Conservation (phyloP, 2,888 invertebrate species). For the Nowickia ferox region DNA sequence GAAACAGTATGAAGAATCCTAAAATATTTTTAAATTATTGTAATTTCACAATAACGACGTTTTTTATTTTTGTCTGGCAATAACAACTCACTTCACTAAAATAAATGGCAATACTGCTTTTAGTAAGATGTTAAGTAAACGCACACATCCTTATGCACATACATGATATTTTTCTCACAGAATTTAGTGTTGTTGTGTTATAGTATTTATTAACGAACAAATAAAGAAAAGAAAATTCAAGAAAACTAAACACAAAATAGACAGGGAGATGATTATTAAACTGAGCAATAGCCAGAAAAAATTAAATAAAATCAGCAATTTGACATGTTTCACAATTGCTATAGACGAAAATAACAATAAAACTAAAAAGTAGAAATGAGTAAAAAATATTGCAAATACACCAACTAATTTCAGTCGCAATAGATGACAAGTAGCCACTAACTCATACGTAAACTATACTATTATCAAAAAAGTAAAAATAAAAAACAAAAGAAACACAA, state of each 20-base stretch:
- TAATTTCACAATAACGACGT: too few species aligned
- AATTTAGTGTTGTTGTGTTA: constrained; percentile 48
- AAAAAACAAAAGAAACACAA: constrained; percentile 34
- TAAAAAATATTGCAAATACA: constrained; percentile 40
- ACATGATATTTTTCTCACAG: background rate
- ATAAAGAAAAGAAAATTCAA: constrained; percentile 58
- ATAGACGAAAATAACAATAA: constrained; percentile 58
- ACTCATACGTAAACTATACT: constrained; percentile 30
- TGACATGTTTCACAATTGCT: constrained; percentile 61
- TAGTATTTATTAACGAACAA: too few species aligned
- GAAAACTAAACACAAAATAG: constrained; percentile 20
- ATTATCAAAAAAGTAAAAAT: constrained; percentile 31
- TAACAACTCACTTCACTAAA: background rate
- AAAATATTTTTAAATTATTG: too few species aligned
- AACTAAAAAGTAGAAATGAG: constrained; percentile 15
- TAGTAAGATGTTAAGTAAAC: background rate
- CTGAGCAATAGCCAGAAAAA: constrained; percentile 59
- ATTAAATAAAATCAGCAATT: constrained; percentile 64
- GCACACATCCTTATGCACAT: background rate
- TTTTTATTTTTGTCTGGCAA: too few species aligned
- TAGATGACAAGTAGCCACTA: constrained; percentile 46
- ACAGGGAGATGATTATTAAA: background rate
- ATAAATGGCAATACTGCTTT: background rate
- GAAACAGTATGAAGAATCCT: too few species aligned
- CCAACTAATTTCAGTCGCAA: constrained; percentile 61